These are phyloP conservation scores for Mobula birostris DNA, from an alignment of 2,113 vertebrate genomes.

Conservation along the genomic window DNA sequence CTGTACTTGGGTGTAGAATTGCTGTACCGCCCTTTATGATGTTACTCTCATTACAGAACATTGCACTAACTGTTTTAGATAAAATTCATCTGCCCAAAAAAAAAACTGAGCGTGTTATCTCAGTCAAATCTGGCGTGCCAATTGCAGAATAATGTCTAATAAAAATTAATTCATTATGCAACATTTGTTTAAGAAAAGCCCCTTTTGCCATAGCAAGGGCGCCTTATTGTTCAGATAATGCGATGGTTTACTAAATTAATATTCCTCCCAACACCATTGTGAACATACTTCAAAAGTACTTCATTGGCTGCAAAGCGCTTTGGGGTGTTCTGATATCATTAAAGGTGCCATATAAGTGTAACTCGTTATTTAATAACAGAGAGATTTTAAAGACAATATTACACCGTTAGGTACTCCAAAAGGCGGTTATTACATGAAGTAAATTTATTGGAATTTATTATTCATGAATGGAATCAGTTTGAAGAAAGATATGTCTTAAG, in stretches of 20 bases:
- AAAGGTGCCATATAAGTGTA: not conserved
- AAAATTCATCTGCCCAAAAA: not conserved
- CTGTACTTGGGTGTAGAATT: too few relatives aligned
- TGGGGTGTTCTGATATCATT: not conserved
- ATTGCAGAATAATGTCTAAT: not conserved
- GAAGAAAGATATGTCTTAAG: not conserved
- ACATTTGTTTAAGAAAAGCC: not conserved
- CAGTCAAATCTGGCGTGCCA: not conserved
- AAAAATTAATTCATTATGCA: not conserved
- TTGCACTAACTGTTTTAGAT: not conserved
- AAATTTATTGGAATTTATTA: not conserved
- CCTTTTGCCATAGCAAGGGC: not conserved
- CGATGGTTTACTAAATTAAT: not conserved
- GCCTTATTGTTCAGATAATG: not conserved
- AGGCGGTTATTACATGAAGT: not conserved
- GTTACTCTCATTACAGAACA: not conserved
- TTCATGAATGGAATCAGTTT: not conserved
- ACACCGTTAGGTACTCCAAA: not conserved
- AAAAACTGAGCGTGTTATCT: not conserved
- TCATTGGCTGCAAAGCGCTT: not conserved
- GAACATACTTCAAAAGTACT: not conserved
- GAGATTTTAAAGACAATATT: not conserved
- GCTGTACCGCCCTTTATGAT: not conserved
- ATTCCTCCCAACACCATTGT: not conserved
- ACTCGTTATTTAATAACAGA: not conserved